Evolutionary conservation across 2,888 invertebrate species (phyloP).

Genomic region (Lordiphosa andalusiaca): DNA sequence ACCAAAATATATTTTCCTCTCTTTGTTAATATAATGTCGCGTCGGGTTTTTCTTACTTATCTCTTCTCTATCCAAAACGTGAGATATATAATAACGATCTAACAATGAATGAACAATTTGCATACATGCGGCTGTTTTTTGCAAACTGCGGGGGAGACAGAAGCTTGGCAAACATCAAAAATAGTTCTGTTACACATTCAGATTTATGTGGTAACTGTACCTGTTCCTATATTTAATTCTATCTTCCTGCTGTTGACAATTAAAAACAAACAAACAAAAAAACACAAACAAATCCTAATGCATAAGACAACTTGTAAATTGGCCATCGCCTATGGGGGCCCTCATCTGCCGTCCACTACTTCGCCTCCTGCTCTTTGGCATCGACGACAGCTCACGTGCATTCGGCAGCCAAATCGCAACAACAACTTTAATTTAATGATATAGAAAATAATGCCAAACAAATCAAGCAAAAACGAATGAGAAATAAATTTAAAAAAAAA

Average conservation of each 20-base stretch:
- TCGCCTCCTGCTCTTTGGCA: not conserved
- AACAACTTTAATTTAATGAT: constrained; percentile 43
- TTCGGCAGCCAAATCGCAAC: constrained; percentile 2
- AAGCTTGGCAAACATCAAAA: too few relatives aligned
- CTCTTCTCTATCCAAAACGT: too few relatives aligned
- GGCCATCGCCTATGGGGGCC: constrained; percentile 27
- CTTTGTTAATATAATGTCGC: too few relatives aligned
- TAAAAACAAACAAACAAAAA: not conserved
- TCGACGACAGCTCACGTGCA: constrained; percentile 13
- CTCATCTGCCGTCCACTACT: not conserved
- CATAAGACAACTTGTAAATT: constrained; percentile 36
- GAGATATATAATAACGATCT: too few relatives aligned
- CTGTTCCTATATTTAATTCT: too few relatives aligned
- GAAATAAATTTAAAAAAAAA: constrained; percentile 6
- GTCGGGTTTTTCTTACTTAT: too few relatives aligned
- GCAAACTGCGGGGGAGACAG: too few relatives aligned
- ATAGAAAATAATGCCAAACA: constrained; percentile 38
- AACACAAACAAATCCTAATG: constrained; percentile 16
- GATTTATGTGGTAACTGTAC: too few relatives aligned
- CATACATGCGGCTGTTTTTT: too few relatives aligned
- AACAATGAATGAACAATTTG: too few relatives aligned
- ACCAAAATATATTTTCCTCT: too few relatives aligned
- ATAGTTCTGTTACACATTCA: too few relatives aligned
- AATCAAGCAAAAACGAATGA: constrained; percentile 22
- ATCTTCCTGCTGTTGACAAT: not conserved